Base-by-base conservation (phyloP, 2,888 invertebrate genomes). In the Folsomia manolachei region DNA sequence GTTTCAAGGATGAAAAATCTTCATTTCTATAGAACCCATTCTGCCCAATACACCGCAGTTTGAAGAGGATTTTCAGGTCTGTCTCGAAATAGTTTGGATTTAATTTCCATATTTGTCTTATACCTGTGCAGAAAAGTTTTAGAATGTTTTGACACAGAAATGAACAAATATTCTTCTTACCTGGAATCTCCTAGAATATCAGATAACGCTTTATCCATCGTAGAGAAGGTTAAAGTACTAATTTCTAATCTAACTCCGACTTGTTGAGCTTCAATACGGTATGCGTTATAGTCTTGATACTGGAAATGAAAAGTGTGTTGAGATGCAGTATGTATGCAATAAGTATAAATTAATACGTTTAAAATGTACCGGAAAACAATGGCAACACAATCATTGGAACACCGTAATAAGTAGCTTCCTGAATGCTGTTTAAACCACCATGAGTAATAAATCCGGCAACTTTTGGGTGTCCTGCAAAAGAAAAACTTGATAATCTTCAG, bases 231-330 rank as follows among this genome's bases (percentile, higher is more conserved):
- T 27, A 79, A 39, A 23, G 71, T 75, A 27, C 67, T 65, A 9
- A 78, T 72, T 73, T 80, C 80, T 19, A 78, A 60, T 11, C 71
- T 68, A 11, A 79, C n/a, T 1, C 80, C 80, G 63, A 80, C 70
- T 64, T 77, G 74, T 27, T 79, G 80, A 26, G 77, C 77, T 25
- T 76, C 70, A 14, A 80, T 68, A 62, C 78, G 65, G 53, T 75
- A 77, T 1, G 77, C 79, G 53, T 79, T 80, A 69, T 74, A 80
- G 52, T 80, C 77, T 64, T 80, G 80, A 56, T 80, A 80, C 19
- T 1, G 80, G 80, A 2, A 80, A 72, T 11, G 75, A 77, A 25
- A 73, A 69, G 65, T 51, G n/a, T n/a, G n/a, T n/a, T n/a, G n/a
- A 51, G 51, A 51, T 18, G 51, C 51, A 11, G 51, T 11, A 51